Evolutionary conservation across 2,797 vertebrate genomes (phyloP).

Genomic region (Meda fulgida): DNA sequence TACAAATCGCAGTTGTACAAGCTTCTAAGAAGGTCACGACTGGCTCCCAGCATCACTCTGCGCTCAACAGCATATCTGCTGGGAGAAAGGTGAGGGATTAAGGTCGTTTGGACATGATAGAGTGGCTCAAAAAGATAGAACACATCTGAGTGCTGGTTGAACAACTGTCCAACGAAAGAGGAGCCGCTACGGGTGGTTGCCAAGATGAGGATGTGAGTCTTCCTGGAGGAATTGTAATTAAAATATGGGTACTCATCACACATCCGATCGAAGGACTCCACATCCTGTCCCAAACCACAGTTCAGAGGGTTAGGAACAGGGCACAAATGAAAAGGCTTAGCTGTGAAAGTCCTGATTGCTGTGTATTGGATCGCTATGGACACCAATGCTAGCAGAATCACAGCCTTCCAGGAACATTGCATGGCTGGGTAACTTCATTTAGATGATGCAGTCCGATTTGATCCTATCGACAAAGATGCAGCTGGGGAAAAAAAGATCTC

Average conservation of each 20-base stretch:
- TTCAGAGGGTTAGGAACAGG: slow-evolving; percentile 78
- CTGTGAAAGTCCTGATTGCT: slow-evolving; percentile 90
- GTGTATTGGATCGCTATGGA: slow-evolving; percentile 95
- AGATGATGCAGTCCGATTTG: slow-evolving; percentile 66
- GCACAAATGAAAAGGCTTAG: slow-evolving; percentile 87
- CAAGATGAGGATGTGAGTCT: slow-evolving; percentile 88
- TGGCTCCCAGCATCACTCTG: slow-evolving; percentile 87
- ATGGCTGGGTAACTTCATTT: slow-evolving; percentile 90
- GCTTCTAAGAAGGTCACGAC: slow-evolving; percentile 86
- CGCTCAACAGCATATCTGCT: slow-evolving; percentile 82
- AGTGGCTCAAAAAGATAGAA: slow-evolving; percentile 96
- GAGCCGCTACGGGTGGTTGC: slow-evolving; percentile 92
- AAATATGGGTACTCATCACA: slow-evolving; percentile 84
- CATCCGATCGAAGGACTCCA: slow-evolving; percentile 78
- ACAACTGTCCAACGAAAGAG: slow-evolving; percentile 91
- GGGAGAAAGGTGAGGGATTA: slow-evolving; percentile 87
- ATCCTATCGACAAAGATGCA: slow-evolving; percentile 57
- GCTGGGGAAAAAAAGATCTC: slow-evolving; percentile 19
- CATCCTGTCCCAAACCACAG: slow-evolving; percentile 82
- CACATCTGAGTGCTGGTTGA: slow-evolving; percentile 92
- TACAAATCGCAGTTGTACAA: slow-evolving; percentile 89
- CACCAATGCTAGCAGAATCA: slow-evolving; percentile 91
- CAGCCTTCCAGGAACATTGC: slow-evolving; percentile 97
- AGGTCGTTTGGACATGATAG: slow-evolving; percentile 88
- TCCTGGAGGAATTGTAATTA: slow-evolving; percentile 79